phyloP scores from a whole-genome alignment of 2,113 vertebrate genomes.

The Atlantisia rogersi region DNA sequence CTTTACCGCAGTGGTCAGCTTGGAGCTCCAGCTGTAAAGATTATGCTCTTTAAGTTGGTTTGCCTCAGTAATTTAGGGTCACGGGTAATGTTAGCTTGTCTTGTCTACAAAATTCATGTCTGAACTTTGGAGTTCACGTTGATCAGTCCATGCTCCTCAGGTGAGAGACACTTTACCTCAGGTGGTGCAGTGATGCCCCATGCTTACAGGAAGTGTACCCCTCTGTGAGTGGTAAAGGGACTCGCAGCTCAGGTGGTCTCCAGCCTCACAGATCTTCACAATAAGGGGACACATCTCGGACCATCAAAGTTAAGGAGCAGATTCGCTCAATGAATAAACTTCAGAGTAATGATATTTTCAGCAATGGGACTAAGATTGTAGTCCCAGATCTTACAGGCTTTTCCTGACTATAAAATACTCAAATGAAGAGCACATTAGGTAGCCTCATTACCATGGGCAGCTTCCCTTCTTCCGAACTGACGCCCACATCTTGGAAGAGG shows the following conservation, averaged over 20 bases:
- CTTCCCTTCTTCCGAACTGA: neutral
- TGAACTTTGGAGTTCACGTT: neutral
- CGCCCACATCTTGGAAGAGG: neutral
- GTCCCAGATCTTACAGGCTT: neutral
- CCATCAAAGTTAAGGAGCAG: neutral
- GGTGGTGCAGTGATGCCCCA: accelerated
- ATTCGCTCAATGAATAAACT: neutral
- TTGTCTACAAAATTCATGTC: neutral
- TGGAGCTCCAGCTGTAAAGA: neutral
- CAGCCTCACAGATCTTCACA: neutral
- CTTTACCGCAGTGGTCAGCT: neutral
- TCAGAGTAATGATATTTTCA: neutral
- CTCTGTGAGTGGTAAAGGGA: neutral
- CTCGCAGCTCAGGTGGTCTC: neutral
- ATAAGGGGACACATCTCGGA: neutral
- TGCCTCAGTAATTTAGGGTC: neutral
- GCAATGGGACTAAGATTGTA: neutral
- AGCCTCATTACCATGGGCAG: neutral
- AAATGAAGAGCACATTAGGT: neutral
- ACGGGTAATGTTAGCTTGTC: neutral
- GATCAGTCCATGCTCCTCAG: neutral
- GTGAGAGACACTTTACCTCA: accelerated
- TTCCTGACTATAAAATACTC: neutral
- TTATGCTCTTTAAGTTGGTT: neutral
- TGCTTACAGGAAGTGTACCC: neutral